Base-by-base conservation (phyloP, 2,888 invertebrate species). In the Sericinus montela region DNA sequence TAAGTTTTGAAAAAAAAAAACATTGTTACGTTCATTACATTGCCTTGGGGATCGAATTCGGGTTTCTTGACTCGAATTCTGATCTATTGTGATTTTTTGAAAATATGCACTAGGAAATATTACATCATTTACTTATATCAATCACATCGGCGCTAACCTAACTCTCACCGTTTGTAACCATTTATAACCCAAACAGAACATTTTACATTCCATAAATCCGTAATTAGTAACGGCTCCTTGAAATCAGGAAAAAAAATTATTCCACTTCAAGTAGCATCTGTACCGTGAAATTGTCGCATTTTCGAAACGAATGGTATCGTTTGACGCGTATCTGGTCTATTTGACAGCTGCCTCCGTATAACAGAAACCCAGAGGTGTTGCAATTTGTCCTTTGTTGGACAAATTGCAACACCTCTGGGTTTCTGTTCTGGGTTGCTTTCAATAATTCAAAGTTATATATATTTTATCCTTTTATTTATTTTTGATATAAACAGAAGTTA, bases 201-300 rank as follows among this genome's bases (percentile, higher is more conserved):
- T 25, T 38, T 35, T 28, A 56, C 55, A 52, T 53, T 46, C 47
- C 54, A 55, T 56, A 67, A 63, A 62, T 64, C 61, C 59, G 49
- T 60, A 58, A 76, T 76, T 69, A 67, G 68, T 49, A 51, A 64
- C 67, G 70, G 62, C 61, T 69, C 65, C 70, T 76, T 71, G 66
- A 64, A 64, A 58, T 60, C 47, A 54, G 30, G 37, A 55, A 61
- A 58, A 56, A 60, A 59, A 63, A 62, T 71, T 69, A 76, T 69
- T 74, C 67, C 70, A 69, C 76, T 75, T n/a, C 59, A 40, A 65
- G 42, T 56, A 54, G 60, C 79, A 78, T 77, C 77, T 79, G 77
- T 68, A 60, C 68, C 77, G 72, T 80, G 72, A 78, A 79, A 80
- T 80, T 67, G 60, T 58, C 60, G 42, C 52, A 59, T 60, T 59